Percentiles rank a stretch among this genome's conserved stretches.
These are phyloP conservation scores for Microtus richardsoni DNA, from an alignment of 2,113 vertebrate genomes.

Conservation along the genomic window DNA sequence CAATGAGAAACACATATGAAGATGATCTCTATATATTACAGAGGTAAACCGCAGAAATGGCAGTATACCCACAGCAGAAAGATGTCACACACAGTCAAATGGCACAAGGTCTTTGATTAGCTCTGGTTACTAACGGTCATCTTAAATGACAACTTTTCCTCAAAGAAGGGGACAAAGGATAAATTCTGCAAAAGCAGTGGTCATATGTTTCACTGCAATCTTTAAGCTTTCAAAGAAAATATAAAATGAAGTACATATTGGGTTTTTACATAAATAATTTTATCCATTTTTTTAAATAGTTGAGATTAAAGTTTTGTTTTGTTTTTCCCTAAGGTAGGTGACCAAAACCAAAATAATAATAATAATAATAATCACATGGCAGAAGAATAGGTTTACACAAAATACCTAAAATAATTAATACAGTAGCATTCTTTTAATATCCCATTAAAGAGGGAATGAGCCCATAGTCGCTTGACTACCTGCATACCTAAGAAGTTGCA, in stretches of 20 bases:
- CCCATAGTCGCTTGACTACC: neutral
- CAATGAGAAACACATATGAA: neutral
- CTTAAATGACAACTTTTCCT: constrained; percentile 29
- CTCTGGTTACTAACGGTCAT: neutral
- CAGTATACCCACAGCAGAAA: neutral
- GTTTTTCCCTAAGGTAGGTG: too few relatives aligned
- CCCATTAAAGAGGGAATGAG: neutral
- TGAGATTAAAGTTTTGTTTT: neutral
- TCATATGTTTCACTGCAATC: neutral
- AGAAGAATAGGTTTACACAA: constrained; percentile 3
- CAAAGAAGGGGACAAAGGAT: neutral
- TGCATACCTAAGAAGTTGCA: neutral
- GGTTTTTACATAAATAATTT: constrained; percentile 37
- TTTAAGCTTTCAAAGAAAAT: constrained; percentile 41
- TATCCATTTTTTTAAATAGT: neutral
- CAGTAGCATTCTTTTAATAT: neutral
- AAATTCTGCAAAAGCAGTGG: neutral
- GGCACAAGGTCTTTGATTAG: neutral
- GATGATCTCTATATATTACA: neutral
- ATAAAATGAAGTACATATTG: constrained; percentile 31
- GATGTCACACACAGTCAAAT: neutral
- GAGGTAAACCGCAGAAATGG: neutral
- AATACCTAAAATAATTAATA: constrained; percentile 11
- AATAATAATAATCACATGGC: neutral
- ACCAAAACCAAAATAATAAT: too few relatives aligned